A percentile compares a stretch with the other conserved stretches of the same genome.
These are phyloP conservation scores for Condylura cristata DNA, from an alignment of 2,113 vertebrate species.

Conservation along the genomic window DNA sequence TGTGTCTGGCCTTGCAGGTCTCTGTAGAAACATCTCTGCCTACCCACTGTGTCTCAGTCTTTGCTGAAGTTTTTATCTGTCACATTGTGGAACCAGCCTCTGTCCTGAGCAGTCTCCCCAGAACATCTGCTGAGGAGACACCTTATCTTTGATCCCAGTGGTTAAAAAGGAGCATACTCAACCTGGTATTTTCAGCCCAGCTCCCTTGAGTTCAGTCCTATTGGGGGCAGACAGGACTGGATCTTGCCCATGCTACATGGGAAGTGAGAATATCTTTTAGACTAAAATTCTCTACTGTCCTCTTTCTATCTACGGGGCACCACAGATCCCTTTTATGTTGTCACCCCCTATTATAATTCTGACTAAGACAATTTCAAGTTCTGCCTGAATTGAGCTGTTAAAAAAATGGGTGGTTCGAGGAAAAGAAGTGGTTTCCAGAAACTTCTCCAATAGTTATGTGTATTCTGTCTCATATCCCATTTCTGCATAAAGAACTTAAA, in stretches of 20 bases:
- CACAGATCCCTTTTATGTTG: not conserved
- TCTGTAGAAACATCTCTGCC: not conserved
- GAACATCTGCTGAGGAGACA: not conserved
- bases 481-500: not conserved
- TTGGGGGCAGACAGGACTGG: not conserved
- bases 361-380: not conserved
- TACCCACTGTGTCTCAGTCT: not conserved
- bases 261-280: not conserved
- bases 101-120: not conserved
- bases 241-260: not conserved
- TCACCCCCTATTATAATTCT: not conserved
- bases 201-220: not conserved
- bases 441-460: not conserved
- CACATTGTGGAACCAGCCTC: not conserved
- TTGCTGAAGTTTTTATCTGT: not conserved
- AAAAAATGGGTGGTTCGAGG: not conserved
- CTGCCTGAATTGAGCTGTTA: not conserved
- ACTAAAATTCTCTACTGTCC: not conserved
- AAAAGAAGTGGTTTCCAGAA: conserved; percentile 4
- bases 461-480: not conserved
- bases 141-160: not conserved
- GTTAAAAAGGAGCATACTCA: not conserved
- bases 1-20: not conserved
- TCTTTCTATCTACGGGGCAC: not conserved
- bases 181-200: not conserved